Evolutionary conservation across 2,888 invertebrate species (phyloP), one percentile per base, ranked within the genome.

Genomic region (Chrysolina oricalcia): DNA sequence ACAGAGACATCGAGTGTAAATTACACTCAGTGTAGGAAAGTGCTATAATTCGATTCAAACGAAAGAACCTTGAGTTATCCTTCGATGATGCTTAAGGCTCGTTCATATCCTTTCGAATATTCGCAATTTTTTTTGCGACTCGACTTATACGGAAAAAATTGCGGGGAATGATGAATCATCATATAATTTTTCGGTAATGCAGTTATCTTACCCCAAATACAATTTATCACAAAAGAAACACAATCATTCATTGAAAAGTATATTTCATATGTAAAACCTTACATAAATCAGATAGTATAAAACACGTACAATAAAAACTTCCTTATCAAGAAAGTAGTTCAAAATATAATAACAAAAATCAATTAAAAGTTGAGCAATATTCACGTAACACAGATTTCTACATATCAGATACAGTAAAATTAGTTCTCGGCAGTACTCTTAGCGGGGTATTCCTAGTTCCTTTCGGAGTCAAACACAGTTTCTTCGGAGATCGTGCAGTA

Each of bases 381-480:
- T 27, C 15, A 59, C 35, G 15, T 35, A 46, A 15, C 43, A 46
- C 21, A 2, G 17, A 50, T 17, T 50, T 19, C 50, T 67, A 50
- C 50, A 67, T 35, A 67, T 50, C 40, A 0, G 50, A n/a, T 19
- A 67, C 1, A 50, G 66, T 63, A 48, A 62, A 72, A 19, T 67
- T 62, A 0, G 56, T 27, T 6, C 35, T 63, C 1, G 72, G 74
- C 56, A 84, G 75, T 70, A 83, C 90, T 82, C 89, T 90, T 82
- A 94, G 85, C 0, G 94, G 93, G 0, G 93, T 93, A 80, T 91
- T 87, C 83, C 90, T 91, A 77, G 87, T 85, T 35, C 86, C 83
- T 13, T 84, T 83, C 11, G 91, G 90, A 0, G 92, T 89, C 46
- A 90, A 87, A 75, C 88, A 89, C 17, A 92, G 86, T 77, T 89